Evolutionary conservation across 2,888 invertebrate genomes (phyloP).

Genomic region (Euzophera pinguis): DNA sequence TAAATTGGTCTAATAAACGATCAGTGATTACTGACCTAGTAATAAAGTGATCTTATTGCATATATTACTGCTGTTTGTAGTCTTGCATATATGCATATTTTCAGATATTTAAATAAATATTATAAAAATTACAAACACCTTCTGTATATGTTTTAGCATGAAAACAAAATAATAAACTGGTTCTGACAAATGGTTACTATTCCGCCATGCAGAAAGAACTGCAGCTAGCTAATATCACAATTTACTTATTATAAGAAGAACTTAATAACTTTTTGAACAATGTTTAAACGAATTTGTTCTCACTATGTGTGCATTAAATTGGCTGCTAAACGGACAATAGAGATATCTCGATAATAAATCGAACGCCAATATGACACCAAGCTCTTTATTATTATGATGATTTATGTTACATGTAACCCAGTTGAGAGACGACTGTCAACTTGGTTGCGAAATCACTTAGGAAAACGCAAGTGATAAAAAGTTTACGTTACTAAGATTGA

Average conservation of each 20-base stretch:
- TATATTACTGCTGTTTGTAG: neutral
- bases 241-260: too few species aligned
- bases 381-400: conserved; percentile 59
- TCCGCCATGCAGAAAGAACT: too few species aligned
- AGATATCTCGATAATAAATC: conserved; percentile 10
- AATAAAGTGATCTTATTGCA: neutral
- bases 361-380: conserved; percentile 23
- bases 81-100: too few species aligned
- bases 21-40: neutral
- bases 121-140: too few species aligned
- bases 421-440: conserved; percentile 34
- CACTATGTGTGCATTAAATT: conserved; percentile 1
- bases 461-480: conserved; percentile 34
- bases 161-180: too few species aligned
- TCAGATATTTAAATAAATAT: too few species aligned
- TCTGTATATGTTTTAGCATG: too few species aligned
- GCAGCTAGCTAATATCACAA: too few species aligned
- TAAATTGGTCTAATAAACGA: neutral
- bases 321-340: conserved; percentile 2
- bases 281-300: neutral
- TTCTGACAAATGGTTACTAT: too few species aligned
- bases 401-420: conserved; percentile 62
- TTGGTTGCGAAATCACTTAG: conserved; percentile 53
- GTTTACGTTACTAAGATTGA: neutral
- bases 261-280: too few species aligned